Percentiles rank a stretch among this genome's conserved stretches.
phyloP scores from a whole-genome alignment of 2,797 vertebrate genomes.

The Tenualosa thibaudeaui region DNA sequence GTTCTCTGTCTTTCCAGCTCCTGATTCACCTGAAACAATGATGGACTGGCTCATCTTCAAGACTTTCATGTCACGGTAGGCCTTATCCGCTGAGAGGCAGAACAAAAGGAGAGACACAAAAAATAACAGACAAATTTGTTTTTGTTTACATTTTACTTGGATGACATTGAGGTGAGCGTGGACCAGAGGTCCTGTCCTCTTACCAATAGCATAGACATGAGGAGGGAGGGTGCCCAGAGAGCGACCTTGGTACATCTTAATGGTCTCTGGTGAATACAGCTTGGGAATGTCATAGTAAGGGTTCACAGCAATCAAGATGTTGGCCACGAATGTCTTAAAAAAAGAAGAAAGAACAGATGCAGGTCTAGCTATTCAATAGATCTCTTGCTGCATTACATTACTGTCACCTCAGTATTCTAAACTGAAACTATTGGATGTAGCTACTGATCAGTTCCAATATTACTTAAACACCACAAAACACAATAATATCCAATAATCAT shows the following conservation, averaged over 20 bases:
- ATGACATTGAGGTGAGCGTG: not conserved
- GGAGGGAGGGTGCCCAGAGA: slow-evolving; percentile 93
- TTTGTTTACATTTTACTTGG: not conserved
- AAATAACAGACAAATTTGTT: not conserved
- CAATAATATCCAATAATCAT: not conserved
- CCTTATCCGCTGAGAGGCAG: slow-evolving; percentile 87
- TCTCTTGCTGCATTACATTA: not conserved
- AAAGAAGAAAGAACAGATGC: slow-evolving; percentile 28
- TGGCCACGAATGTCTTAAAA: slow-evolving; percentile 92
- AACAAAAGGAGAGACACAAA: not conserved
- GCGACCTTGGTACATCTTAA: slow-evolving; percentile 89
- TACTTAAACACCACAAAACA: not conserved
- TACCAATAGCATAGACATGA: slow-evolving; percentile 96
- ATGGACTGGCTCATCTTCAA: slow-evolving; percentile 98
- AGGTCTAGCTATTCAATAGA: not conserved
- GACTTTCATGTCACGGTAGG: slow-evolving; percentile 97
- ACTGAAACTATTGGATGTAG: not conserved
- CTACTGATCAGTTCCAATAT: not conserved
- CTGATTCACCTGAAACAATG: slow-evolving; percentile 98
- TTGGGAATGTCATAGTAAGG: slow-evolving; percentile 95
- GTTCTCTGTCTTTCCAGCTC: slow-evolving; percentile 98
- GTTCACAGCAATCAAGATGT: slow-evolving; percentile 98
- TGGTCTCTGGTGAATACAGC: slow-evolving; percentile 86
- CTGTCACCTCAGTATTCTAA: not conserved
- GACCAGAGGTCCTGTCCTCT: slow-evolving; percentile 38